Base-by-base conservation (phyloP, 2,113 vertebrate species). In the Chrysemys picta region DNA sequence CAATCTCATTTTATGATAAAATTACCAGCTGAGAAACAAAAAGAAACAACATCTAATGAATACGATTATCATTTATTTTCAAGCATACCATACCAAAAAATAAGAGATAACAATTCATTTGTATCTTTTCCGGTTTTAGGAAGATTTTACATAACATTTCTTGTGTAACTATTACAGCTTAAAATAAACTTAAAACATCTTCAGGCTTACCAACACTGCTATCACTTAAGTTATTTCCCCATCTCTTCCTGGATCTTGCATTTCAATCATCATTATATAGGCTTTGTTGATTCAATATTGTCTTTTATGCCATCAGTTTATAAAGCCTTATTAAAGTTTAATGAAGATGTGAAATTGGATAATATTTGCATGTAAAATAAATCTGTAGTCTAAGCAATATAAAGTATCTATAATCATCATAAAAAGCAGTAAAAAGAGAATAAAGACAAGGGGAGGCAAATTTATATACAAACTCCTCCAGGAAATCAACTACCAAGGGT, bases 361-460 rank as follows among this genome's bases (percentile, higher is more conserved):
- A 95, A 95, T 92, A 97, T 97, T 95, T 96, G 92, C 93, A 93
- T 96, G 93, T 90, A 97, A 96, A 97, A 97, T 96, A 93, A 97
- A 91, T 94, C 95, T 93, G 91, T 90, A 95, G 80, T 92, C 92
- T 97, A 95, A 95, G 94, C 89, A 94, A 97, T 91, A 87, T 91
- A 89, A 94, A 96, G 86, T 84, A 94, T 87, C 87, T 88, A 87
- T 95, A 97, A 97, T 94, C 94, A 97, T 93, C 96, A 95, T 47
- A 91, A 59, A 42, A 94, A 90, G 94, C 56, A 91, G 96, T 90
- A 93, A 91, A 96, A 89, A 85, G 38, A 89, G 49, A 97, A 92
- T 52, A 14, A 62, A 93, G 93, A 91, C 12, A 35, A 89, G 17
- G 29, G 19, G 80, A 88, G 16, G 27, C 90, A n/a, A 92, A 93